Evolutionary conservation across 2,113 vertebrate genomes (phyloP).

Genomic region (Lophius piscatorius): DNA sequence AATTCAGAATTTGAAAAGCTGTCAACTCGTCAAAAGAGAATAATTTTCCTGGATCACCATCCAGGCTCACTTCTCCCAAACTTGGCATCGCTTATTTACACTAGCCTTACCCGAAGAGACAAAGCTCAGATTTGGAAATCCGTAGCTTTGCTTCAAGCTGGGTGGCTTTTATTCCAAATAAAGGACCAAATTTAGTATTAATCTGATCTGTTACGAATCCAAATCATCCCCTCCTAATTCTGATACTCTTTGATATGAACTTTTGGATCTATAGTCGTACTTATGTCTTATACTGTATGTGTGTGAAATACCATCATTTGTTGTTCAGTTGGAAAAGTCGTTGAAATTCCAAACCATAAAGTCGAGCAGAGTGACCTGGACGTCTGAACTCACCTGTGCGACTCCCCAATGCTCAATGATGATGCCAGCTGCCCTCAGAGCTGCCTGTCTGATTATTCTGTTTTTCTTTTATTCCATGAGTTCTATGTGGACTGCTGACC

Average conservation of each 20-base stretch:
- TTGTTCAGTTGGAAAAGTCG: neutral
- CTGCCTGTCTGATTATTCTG: neutral
- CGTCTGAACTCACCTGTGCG: neutral
- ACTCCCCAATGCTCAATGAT: neutral
- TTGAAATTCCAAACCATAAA: neutral
- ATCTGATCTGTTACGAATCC: neutral
- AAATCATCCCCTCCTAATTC: neutral
- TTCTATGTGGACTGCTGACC: neutral
- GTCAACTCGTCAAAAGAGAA: no score
- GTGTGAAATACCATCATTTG: neutral
- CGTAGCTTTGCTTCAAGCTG: neutral
- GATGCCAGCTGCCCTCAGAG: neutral
- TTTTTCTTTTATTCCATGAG: neutral
- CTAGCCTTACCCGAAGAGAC: no score
- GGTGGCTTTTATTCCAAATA: neutral
- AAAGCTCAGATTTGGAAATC: neutral
- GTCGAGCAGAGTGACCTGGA: slow-evolving; percentile 1
- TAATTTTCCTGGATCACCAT: no score
- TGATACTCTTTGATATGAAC: neutral
- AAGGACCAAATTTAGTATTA: neutral
- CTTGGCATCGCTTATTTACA: no score
- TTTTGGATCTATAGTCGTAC: neutral
- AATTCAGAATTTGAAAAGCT: no score
- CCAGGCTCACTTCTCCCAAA: no score
- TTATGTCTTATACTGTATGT: neutral